Evolutionary conservation across 2,888 invertebrate genomes (phyloP).

Genomic region (Synergus umbraculus): DNA sequence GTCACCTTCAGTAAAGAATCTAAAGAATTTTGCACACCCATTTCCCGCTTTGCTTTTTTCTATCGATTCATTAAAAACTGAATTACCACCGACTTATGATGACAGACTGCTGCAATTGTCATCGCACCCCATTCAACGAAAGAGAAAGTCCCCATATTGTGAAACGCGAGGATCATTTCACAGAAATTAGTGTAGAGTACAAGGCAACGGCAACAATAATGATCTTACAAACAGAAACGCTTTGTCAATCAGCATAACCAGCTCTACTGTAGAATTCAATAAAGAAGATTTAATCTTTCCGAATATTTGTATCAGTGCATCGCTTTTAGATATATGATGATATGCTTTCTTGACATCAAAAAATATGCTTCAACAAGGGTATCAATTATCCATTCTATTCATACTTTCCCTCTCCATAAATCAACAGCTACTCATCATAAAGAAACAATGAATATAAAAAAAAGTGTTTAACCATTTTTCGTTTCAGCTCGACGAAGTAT

Average conservation of each 20-base stretch:
- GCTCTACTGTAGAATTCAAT: slow-evolving; percentile 42
- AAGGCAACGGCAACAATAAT: slow-evolving; percentile 48
- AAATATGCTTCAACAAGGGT: slow-evolving; percentile 50
- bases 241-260: slow-evolving; percentile 41
- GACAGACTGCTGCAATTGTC: slow-evolving; percentile 30
- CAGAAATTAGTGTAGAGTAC: slow-evolving; percentile 52
- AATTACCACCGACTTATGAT: slow-evolving; percentile 14
- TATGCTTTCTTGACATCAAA: slow-evolving; percentile 45
- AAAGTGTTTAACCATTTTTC: slow-evolving; percentile 41
- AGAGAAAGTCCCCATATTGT: slow-evolving; percentile 38
- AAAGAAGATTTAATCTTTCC: slow-evolving; percentile 9
- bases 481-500: slow-evolving; percentile 87
- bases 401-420: slow-evolving; percentile 37
- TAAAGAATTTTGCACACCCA: neutral
- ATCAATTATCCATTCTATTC: slow-evolving; percentile 34
- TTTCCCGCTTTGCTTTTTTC: neutral
- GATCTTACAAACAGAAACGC: slow-evolving; percentile 42
- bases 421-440: slow-evolving; percentile 9
- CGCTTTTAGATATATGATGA: slow-evolving; percentile 8
- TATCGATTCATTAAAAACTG: neutral
- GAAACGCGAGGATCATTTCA: slow-evolving; percentile 49
- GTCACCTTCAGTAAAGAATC: neutral
- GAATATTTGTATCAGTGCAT: slow-evolving; percentile 36
- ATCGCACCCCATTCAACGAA: slow-evolving; percentile 14
- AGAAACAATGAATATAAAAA: neutral